Conservation (phyloP, 2,113 vertebrate genomes). For the Peromyscus maniculatus region DNA sequence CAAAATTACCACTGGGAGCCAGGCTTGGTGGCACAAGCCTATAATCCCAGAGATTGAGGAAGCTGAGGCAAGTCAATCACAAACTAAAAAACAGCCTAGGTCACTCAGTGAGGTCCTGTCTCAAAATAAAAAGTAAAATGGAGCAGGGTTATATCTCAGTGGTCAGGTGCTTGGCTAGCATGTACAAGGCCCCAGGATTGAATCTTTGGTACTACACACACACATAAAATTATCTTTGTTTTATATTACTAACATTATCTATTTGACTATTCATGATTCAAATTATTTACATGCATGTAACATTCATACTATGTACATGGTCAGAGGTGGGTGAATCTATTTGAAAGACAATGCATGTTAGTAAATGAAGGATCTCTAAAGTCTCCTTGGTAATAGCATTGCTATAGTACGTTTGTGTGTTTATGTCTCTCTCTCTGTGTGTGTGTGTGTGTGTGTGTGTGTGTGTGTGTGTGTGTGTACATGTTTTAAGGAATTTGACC, state of each 20-base stretch:
- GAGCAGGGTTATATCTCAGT: not conserved
- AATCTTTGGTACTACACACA: not conserved
- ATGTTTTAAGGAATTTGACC: slow-evolving; percentile 35
- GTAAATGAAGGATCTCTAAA: not conserved
- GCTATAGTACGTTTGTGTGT: not conserved
- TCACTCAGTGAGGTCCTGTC: not conserved
- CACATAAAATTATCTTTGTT: not conserved
- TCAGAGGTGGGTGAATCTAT: not conserved
- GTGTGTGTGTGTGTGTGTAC: not conserved
- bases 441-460: no score
- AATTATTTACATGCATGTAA: not conserved
- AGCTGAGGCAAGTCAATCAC: not conserved
- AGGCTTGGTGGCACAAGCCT: not conserved
- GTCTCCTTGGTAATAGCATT: not conserved
- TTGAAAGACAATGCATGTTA: not conserved
- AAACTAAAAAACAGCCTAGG: not conserved
- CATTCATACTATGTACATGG: not conserved
- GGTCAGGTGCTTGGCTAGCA: not conserved
- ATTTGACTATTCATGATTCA: not conserved
- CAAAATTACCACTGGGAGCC: not conserved
- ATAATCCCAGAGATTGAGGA: not conserved
- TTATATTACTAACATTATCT: not conserved
- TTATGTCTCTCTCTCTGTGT: no score
- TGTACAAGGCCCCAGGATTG: not conserved
- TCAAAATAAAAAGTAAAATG: not conserved